Base-by-base conservation (phyloP, 2,888 invertebrate genomes). In the Napeogenes sylphis region DNA sequence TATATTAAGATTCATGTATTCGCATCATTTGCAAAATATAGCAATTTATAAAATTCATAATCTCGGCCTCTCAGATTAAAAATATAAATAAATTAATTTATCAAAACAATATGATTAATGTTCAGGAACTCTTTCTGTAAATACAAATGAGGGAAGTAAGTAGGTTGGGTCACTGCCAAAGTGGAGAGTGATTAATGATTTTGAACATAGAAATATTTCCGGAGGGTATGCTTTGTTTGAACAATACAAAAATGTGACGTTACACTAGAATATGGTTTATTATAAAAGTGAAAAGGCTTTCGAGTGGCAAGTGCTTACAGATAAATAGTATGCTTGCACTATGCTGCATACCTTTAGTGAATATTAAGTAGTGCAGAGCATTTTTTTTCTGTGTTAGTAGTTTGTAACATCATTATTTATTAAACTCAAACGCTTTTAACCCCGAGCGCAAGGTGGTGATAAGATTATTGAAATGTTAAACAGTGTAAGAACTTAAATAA, bases 161-260 rank as follows among this genome's bases (percentile, higher is more conserved):
- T 83, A 83, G 80, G 82, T 85, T 87, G 87, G 87, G 87, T 86
- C 86, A 86, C 82, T 85, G 87, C 88, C 88, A 88, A 88, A 87
- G 85, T 85, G 85, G 80, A 85, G 80, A 76, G 81, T 88, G 87
- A 88, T 88, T 87, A 87, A 88, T 88, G 87, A 86, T 84, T 87
- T 86, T 83, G 80, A 80, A 80, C 78, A 80, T 79, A 69, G 81
- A 77, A 82, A 82, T 83, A 81, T 82, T 83, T 76, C 72, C 3
- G 14, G 21, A 21, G 47, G 75, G 73, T 76, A 79, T 83, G 83
- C 12, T 5, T 51, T 51, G 21, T 12, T 21, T 21, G 51, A 30
- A 51, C 21, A 51, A 51, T 42, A 42, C 10, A 2, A 12, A n/a
- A 42, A 8, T 10, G 2, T 42, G 6, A 10, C 0, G 12, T 21